Base-by-base conservation (phyloP, 2,888 invertebrate species). In the Agrochola lota region DNA sequence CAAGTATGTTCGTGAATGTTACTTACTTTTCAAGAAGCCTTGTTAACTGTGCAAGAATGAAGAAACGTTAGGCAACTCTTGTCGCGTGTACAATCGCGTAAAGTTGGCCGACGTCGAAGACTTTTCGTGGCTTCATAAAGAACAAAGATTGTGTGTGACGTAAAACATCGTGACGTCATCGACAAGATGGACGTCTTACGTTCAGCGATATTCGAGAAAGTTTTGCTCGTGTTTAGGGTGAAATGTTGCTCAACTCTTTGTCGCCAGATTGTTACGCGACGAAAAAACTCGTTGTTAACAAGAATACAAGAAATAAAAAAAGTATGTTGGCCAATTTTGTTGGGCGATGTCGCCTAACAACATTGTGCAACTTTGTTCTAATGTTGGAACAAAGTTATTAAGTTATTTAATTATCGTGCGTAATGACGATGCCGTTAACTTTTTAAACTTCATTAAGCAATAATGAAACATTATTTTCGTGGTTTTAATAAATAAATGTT, bases 101-200 rank as follows among this genome's bases (percentile, higher is more conserved):
- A 80, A 85, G 67, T 83, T 85, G 9, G 0, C 20, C 20, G 63
- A 71, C 55, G 52, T 71, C 43, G 49, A 55, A 64, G 35, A 26
- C 20, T 70, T 83, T 84, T 57, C 40, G 26, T 26, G 72, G 85
- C 67, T 84, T 83, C 82, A 6, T 73, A 12, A 46, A 55, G 52
- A 80, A 74, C 72, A 83, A 84, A 62, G 35, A 46, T 23, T 30
- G n/a, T 80, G 76, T 30, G n/a, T 80, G 76, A 83, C 85, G 85
- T 84, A 46, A 67, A 62, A 12, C 49, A n/a, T 35, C 49, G 20
- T 71, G 70, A 72, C 79, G 59, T 74, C 78, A 55, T 57, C 55
- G 30, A 15, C 20, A 23, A 46, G 11, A 62, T 67, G 59, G 59
- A 23, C 52, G 63, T 63, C 35, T 71, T 63, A 63, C 66, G 30